phyloP scores from a whole-genome alignment of 2,888 invertebrate genomes.

The Oxyteleia sp. region DNA sequence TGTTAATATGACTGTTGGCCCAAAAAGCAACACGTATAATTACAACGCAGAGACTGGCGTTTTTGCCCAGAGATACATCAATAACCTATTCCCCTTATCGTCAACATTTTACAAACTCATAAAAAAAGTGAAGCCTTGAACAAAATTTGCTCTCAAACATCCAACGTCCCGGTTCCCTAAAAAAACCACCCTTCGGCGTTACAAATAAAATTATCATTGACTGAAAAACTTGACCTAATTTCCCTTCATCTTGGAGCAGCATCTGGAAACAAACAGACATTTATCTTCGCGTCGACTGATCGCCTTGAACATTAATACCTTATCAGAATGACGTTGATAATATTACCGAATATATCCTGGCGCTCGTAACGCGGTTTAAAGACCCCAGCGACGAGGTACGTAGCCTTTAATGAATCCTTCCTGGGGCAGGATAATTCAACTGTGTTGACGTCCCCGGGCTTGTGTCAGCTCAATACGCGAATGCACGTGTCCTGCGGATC shows the following conservation, averaged over 20 bases:
- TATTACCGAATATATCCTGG: slow-evolving; percentile 4
- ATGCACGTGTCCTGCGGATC: background rate
- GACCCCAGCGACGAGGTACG: background rate
- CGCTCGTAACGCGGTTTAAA: background rate
- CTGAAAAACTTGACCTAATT: slow-evolving; percentile 34
- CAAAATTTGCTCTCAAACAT: slow-evolving; percentile 16
- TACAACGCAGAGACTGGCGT: no score
- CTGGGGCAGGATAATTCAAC: slow-evolving; percentile 9
- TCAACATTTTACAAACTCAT: slow-evolving; percentile 8
- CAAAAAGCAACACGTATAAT: no score
- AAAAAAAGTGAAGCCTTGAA: background rate
- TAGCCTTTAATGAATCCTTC: slow-evolving; percentile 4
- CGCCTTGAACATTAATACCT: slow-evolving; percentile 1
- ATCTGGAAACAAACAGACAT: slow-evolving; percentile 11
- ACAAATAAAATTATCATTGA: slow-evolving; percentile 27
- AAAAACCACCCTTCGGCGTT: slow-evolving; percentile 1
- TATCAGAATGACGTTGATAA: slow-evolving; percentile 14
- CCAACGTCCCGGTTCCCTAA: background rate
- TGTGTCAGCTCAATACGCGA: slow-evolving; percentile 2
- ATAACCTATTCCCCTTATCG: slow-evolving; percentile 3
- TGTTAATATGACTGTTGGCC: no score
- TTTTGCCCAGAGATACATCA: slow-evolving; percentile 9
- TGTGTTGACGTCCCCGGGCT: slow-evolving; percentile 9
- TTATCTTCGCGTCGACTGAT: background rate
- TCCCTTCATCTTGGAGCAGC: background rate